Conservation (phyloP, 2,888 invertebrate species). For the Polia nebulosa region DNA sequence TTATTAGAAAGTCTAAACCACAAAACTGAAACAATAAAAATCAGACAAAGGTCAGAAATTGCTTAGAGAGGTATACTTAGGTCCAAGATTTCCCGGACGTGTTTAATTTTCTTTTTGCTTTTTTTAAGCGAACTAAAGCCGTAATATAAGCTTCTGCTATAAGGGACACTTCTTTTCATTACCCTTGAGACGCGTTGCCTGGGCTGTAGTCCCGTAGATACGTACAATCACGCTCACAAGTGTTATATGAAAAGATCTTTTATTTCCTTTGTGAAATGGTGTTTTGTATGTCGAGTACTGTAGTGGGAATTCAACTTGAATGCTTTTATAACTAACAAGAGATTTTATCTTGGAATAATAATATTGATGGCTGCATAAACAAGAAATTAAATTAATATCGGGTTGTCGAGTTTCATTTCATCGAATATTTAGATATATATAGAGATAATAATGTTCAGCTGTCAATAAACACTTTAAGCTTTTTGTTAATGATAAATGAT, state of each 20-base stretch:
- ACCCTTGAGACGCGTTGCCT: slow-evolving; percentile 77
- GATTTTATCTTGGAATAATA: slow-evolving; percentile 39
- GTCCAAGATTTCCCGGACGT: slow-evolving; percentile 72
- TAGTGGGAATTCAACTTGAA: slow-evolving; percentile 58
- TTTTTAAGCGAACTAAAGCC: slow-evolving; percentile 74
- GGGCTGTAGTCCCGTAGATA: slow-evolving; percentile 67
- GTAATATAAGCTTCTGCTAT: slow-evolving; percentile 75
- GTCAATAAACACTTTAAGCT: slow-evolving; percentile 4
- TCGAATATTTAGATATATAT: slow-evolving; percentile 24
- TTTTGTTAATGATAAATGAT: background rate
- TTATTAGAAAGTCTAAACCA: no score
- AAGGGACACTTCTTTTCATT: slow-evolving; percentile 80
- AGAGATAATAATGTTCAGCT: background rate
- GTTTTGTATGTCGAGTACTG: slow-evolving; percentile 63
- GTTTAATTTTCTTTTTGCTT: slow-evolving; percentile 67
- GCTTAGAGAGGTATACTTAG: no score
- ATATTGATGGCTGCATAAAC: slow-evolving; percentile 39
- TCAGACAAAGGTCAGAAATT: slow-evolving; percentile 15
- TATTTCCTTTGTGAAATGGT: slow-evolving; percentile 60
- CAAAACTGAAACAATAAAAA: background rate
- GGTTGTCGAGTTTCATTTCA: slow-evolving; percentile 16
- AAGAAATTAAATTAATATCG: slow-evolving; percentile 19
- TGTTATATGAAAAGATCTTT: slow-evolving; percentile 70
- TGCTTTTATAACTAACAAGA: slow-evolving; percentile 43
- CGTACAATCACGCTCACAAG: slow-evolving; percentile 75